Conservation (phyloP, 2,797 vertebrate genomes). For the Micrastur ruficollis region DNA sequence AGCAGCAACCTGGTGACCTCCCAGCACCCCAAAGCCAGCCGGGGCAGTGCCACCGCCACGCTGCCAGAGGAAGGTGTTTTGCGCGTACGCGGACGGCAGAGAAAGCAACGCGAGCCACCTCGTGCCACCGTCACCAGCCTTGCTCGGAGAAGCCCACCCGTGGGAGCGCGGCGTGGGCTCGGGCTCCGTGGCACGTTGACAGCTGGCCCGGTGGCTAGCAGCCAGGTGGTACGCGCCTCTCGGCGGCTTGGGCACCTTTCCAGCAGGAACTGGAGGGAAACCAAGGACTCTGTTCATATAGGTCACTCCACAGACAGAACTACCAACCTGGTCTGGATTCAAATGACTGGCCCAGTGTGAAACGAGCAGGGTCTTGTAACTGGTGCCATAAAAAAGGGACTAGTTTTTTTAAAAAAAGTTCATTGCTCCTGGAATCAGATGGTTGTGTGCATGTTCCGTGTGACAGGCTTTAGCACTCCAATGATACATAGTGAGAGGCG, state of each 20-base stretch:
- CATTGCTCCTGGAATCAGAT: background rate
- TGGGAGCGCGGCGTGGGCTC: background rate
- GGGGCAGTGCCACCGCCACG: background rate
- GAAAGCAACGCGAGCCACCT: fast-evolving
- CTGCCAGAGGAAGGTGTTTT: background rate
- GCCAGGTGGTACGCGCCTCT: background rate
- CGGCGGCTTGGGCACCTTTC: background rate
- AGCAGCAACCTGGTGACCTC: background rate
- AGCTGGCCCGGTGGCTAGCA: too few species aligned
- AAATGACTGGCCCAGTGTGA: background rate
- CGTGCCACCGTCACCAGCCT: fast-evolving
- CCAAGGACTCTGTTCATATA: background rate
- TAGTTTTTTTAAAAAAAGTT: background rate
- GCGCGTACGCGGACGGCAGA: fast-evolving
- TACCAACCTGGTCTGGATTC: background rate
- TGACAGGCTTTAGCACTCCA: background rate
- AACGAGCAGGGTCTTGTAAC: background rate
- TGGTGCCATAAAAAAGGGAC: background rate
- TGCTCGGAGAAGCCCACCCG: background rate
- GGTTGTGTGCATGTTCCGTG: background rate
- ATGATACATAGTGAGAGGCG: background rate
- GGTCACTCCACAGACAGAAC: background rate
- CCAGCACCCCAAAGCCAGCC: background rate
- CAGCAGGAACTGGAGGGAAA: background rate
- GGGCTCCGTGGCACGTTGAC: background rate